Evolutionary conservation across 2,888 invertebrate species (phyloP), one percentile per base, ranked within the genome.

Genomic region (Xanthorhoe designata): DNA sequence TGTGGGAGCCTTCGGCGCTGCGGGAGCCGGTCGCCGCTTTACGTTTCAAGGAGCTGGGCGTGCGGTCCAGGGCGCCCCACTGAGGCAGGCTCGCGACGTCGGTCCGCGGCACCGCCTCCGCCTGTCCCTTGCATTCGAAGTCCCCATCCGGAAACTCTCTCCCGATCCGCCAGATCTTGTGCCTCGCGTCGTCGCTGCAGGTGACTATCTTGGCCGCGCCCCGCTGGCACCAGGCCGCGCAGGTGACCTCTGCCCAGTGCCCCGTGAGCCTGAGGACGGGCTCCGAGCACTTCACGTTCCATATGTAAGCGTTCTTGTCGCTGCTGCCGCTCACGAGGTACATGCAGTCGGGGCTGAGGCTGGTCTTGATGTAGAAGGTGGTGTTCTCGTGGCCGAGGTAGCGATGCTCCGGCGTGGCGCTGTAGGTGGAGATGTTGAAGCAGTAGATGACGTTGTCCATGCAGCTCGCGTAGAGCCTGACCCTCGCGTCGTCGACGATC

Each of bases 271-370:
- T 94, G 18, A 96, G 95, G 9, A 97, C 84, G 0, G 98, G 97
- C 66, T 94, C 86, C 0, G 96, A 91, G 71, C 90, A 87, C 13
- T 94, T 92, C 0, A 96, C 94, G 83, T 95, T 96, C 98, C 98
- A 98, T 61, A 98, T 95, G 81, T 98, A 98, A 0, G 98, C 98
- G 76, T 95, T 94, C 75, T 96, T 96, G 87, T 98, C 97, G 78
- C 97, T 97, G 75, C 98, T 98, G n/a, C 98, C 98, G 85, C 97
- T 97, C 0, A 97, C 93, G 29, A 98, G 90, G 87, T 97, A 98
- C 70, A 94, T 90, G 4, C 97, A 96, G 87, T 98, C 97, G 0
- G 96, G 95, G 82, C 97, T 97, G 35, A 98, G 91, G 69, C 96
- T 95, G 0, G 97, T 95, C 86, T 98, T 98, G 42, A 98, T 96